These are phyloP conservation scores for Metalampra italica DNA, from an alignment of 2,888 invertebrate genomes.

Conservation along the genomic window DNA sequence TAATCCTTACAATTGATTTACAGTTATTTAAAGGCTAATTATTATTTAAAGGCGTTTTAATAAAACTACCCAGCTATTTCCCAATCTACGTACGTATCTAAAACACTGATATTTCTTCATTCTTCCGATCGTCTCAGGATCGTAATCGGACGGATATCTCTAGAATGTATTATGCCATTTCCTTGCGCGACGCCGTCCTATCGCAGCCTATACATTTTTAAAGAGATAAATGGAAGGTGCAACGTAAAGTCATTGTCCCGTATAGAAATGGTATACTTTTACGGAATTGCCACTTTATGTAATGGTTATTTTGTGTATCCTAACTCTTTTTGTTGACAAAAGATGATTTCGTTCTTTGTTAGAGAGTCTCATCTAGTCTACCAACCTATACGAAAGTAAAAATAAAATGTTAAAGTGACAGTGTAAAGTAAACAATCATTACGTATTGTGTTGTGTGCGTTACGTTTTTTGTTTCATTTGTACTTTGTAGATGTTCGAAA, in stretches of 20 bases:
- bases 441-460: no score
- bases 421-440: no score
- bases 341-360: not conserved
- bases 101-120: constrained; percentile 17
- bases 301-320: constrained; percentile 14
- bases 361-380: no score
- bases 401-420: no score
- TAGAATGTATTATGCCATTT: constrained; percentile 57
- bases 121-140: constrained; percentile 31
- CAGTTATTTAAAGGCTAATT: no score
- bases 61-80: not conserved
- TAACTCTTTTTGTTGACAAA: not conserved
- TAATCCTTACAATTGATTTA: no score
- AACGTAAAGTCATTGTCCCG: constrained; percentile 30
- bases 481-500: no score
- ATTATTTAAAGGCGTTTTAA: no score
- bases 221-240: constrained; percentile 43
- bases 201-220: constrained; percentile 52
- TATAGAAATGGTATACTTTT: constrained; percentile 10
- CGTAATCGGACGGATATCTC: constrained; percentile 45
- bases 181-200: constrained; percentile 43
- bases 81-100: constrained; percentile 6
- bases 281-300: constrained; percentile 11
- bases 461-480: no score
- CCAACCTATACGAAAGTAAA: no score